Percentiles rank a stretch among this genome's conserved stretches.
phyloP scores from a whole-genome alignment of 30 jellyfish, hydroid and myxozoan genomes.

The Cassiopea andromeda region DNA sequence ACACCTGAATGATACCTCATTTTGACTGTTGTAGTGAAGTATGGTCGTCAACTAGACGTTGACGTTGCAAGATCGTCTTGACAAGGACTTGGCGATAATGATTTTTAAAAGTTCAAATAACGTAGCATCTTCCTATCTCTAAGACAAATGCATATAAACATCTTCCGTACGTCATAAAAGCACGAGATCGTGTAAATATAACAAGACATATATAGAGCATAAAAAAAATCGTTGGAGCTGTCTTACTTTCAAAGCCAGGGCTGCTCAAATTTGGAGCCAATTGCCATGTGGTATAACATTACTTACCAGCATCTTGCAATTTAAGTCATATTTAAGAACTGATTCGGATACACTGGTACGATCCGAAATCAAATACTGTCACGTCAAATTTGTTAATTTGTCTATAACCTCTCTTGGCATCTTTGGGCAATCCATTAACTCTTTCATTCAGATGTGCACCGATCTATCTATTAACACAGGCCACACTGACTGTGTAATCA shows the following conservation, averaged over 20 bases:
- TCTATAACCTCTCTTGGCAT: too few relatives aligned
- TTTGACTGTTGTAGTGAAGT: conserved; percentile 49
- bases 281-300: conserved; percentile 6
- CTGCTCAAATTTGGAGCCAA: conserved; percentile 13
- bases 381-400: too few relatives aligned
- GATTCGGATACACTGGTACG: too few relatives aligned
- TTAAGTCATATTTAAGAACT: neutral
- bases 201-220: conserved; percentile 7
- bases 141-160: conserved; percentile 6
- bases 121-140: conserved; percentile 11
- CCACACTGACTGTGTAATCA: too few relatives aligned
- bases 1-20: conserved; percentile 18
- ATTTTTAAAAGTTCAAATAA: conserved; percentile 1
- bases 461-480: too few relatives aligned
- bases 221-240: conserved; percentile 17
- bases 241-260: conserved; percentile 26
- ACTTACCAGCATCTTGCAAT: conserved; percentile 12
- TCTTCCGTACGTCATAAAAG: conserved; percentile 2
- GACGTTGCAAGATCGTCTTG: neutral
- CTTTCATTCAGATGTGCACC: too few relatives aligned
- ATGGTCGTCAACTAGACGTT: conserved; percentile 45
- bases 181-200: conserved; percentile 28
- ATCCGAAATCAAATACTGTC: too few relatives aligned
- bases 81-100: conserved; percentile 7
- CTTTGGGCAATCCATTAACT: too few relatives aligned